Evolutionary conservation across 2,797 vertebrate species (phyloP).

Genomic region (Hydrolagus colliei): DNA sequence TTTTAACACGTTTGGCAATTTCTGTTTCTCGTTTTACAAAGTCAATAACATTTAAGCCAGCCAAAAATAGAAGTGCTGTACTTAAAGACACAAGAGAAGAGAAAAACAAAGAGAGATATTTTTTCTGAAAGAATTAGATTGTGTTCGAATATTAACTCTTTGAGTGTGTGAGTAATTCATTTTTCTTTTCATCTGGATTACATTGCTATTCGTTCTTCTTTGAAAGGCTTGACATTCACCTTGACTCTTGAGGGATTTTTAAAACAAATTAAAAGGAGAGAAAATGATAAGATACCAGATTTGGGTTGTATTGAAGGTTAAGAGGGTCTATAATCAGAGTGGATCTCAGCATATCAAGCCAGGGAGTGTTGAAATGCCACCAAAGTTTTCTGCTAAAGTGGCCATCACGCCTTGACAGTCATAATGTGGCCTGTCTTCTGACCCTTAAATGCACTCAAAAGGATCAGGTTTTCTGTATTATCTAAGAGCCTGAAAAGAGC

Average conservation of each 20-base stretch:
- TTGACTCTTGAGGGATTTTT: not conserved
- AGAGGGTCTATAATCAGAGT: slow-evolving; percentile 18
- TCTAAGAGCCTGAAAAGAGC: slow-evolving; percentile 76
- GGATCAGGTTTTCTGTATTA: slow-evolving; percentile 69
- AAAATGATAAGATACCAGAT: not conserved
- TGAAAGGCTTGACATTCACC: not conserved
- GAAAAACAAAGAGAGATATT: not conserved
- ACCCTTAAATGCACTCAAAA: slow-evolving; percentile 73
- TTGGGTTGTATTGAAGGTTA: slow-evolving; percentile 15
- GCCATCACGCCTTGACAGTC: slow-evolving; percentile 57
- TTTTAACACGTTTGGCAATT: not conserved
- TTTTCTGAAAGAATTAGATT: too few species aligned
- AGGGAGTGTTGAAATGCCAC: slow-evolving; percentile 50
- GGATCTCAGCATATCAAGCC: slow-evolving; percentile 7
- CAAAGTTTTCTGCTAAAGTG: slow-evolving; percentile 63
- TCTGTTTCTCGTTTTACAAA: not conserved
- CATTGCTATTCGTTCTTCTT: not conserved
- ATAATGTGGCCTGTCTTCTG: slow-evolving; percentile 71
- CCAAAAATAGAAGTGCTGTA: not conserved
- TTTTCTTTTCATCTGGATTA: not conserved
- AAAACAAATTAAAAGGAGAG: not conserved
- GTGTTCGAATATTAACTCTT: not conserved
- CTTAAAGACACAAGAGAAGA: not conserved
- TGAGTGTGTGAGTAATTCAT: not conserved
- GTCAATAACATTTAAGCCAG: not conserved